Evolutionary conservation across 2,113 vertebrate species (phyloP).

Genomic region (Poecilia latipinna): DNA sequence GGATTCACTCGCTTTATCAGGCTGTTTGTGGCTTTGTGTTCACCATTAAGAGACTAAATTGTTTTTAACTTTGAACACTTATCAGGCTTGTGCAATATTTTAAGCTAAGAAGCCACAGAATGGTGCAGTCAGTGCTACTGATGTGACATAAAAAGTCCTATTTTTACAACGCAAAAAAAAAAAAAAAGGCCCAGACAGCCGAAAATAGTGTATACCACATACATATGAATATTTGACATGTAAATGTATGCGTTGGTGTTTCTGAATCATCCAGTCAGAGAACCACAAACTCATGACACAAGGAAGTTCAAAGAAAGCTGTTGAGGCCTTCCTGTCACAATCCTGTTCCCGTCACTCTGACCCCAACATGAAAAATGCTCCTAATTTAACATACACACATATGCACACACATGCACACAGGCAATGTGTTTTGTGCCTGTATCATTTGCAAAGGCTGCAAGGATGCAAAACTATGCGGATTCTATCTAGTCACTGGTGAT

Average conservation of each 20-base stretch:
- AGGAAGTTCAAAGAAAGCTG: slow-evolving; percentile 57
- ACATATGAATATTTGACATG: slow-evolving; percentile 49
- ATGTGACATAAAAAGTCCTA: neutral
- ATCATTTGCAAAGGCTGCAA: slow-evolving; percentile 29
- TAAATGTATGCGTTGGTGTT: slow-evolving; percentile 56
- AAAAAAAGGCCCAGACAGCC: slow-evolving; percentile 23
- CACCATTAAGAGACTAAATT: neutral
- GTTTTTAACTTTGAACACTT: neutral
- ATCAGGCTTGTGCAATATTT: too few species aligned
- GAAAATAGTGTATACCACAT: slow-evolving; percentile 36
- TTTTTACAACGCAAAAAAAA: slow-evolving; percentile 6
- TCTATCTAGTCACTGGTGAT: slow-evolving; percentile 38
- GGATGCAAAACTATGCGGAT: slow-evolving; percentile 29
- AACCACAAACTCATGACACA: slow-evolving; percentile 40
- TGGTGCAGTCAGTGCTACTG: neutral
- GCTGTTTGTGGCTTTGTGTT: neutral
- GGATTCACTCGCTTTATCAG: neutral
- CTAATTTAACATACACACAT: slow-evolving; percentile 33
- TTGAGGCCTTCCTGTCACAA: slow-evolving; percentile 46
- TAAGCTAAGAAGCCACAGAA: neutral
- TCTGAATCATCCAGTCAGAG: slow-evolving; percentile 26
- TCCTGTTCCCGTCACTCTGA: slow-evolving; percentile 40
- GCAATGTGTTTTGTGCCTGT: slow-evolving; percentile 22
- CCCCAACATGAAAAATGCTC: slow-evolving; percentile 45
- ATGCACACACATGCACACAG: neutral